phyloP scores from a whole-genome alignment of 2,888 invertebrate genomes.

The Lasioglossum malachurum region DNA sequence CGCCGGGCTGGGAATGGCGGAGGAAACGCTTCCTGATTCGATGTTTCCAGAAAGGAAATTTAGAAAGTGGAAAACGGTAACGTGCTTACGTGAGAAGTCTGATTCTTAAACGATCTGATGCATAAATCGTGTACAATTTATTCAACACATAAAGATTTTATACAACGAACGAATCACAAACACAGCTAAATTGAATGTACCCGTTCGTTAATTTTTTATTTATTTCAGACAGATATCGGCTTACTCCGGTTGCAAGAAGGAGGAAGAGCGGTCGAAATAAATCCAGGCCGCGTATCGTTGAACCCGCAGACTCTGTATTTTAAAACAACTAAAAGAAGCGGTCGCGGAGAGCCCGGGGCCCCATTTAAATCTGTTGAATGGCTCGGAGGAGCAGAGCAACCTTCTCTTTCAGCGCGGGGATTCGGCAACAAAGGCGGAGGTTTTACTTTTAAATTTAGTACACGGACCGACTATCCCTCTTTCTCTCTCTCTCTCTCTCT shows the following conservation, averaged over 20 bases:
- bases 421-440: constrained; percentile 82
- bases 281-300: constrained; percentile 62
- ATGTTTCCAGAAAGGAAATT: neutral
- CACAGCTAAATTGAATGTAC: neutral
- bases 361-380: constrained; percentile 82
- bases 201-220: neutral
- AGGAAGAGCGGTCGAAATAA: constrained; percentile 45
- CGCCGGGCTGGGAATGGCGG: neutral
- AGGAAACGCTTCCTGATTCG: neutral
- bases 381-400: constrained; percentile 75
- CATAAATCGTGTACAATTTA: neutral
- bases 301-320: constrained; percentile 63
- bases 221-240: neutral
- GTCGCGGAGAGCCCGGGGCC: constrained; percentile 67
- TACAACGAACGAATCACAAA: neutral
- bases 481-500: constrained; percentile 58
- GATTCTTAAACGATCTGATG: neutral
- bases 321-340: constrained; percentile 70
- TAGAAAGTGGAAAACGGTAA: neutral
- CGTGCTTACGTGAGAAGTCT: too few relatives aligned
- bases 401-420: constrained; percentile 79
- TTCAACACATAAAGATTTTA: neutral
- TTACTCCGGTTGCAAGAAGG: neutral
- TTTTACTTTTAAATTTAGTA: constrained; percentile 84
- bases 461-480: constrained; percentile 73